These are phyloP conservation scores for Oxyteleia sp. DNA, from an alignment of 2,888 invertebrate genomes.

Conservation along the genomic window DNA sequence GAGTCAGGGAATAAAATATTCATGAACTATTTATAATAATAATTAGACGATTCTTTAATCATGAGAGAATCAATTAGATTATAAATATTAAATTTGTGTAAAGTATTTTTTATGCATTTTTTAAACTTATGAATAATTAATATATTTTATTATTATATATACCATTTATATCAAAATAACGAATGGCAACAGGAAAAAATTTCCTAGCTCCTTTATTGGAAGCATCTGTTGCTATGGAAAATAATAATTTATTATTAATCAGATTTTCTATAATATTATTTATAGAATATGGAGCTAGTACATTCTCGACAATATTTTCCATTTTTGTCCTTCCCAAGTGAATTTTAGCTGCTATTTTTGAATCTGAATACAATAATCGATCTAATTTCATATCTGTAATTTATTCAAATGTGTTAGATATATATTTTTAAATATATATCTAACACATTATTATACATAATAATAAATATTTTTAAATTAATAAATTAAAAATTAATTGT, in stretches of 20 bases:
- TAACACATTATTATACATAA: too few relatives aligned
- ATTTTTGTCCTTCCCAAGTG: constrained; percentile 55
- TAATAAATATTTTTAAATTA: too few relatives aligned
- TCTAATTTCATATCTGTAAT: constrained; percentile 30
- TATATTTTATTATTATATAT: neutral
- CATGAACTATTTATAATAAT: too few relatives aligned
- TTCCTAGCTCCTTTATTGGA: constrained; percentile 48
- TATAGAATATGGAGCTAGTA: constrained; percentile 30
- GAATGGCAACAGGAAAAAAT: constrained; percentile 45
- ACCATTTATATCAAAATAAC: constrained; percentile 36
- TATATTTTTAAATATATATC: too few relatives aligned
- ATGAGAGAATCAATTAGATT: too few relatives aligned
- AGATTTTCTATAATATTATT: constrained; percentile 31
- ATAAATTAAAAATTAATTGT: neutral
- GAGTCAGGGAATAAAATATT: too few relatives aligned
- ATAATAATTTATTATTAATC: constrained; percentile 9
- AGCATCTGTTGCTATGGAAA: constrained; percentile 47
- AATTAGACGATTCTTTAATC: too few relatives aligned
- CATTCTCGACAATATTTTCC: constrained; percentile 45
- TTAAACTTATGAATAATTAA: too few relatives aligned
- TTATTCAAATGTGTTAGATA: neutral
- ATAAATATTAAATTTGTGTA: too few relatives aligned
- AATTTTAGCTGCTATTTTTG: constrained; percentile 49
- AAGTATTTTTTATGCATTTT: too few relatives aligned
- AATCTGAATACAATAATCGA: constrained; percentile 33